Base-by-base conservation (phyloP, 2,797 vertebrate species). In the Ptychobarbus kaznakovi region DNA sequence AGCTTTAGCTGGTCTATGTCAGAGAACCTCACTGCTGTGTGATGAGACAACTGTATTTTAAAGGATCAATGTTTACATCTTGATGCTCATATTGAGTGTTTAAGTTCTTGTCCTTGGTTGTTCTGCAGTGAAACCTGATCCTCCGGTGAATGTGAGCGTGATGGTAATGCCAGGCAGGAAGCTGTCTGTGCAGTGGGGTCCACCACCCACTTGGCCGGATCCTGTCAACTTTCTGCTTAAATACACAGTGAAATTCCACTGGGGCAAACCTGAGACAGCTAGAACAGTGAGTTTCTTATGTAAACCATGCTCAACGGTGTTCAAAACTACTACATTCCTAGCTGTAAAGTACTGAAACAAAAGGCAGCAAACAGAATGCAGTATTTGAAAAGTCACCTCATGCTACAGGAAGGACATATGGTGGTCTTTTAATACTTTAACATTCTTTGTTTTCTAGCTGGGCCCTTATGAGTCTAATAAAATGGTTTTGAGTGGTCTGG, bases 111-210 rank as follows among this genome's bases (percentile, higher is more conserved):
- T 68, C 0, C 75, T 6, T 83, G 16, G 74, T 18, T 86, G 28
- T 20, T 86, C 18, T 89, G 25, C 72, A 96, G 95, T 96, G 87
- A 96, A 95, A 90, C 95, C 95, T 25, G 93, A 95, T 88, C 94
- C 94, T 72, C 95, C 95, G 0, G 89, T 93, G 18, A 66, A 94
- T 11, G 75, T 95, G 28, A 90, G 44, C 72, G 92, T 93, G 85
- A 92, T 84, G 63, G 75, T 82, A 56, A 22, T 65, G 1, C n/a
- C 61, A 0, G 22, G 6, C 69, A 93, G 84, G 83, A 91, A 83
- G 69, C 1, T 95, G 72, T 6, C 83, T 3, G 82, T 95, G 83
- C 70, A 93, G 20, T 96, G 95, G 95, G 89, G 89, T 83, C 91
- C 93, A 81, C 95, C 95, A 13, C 87, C 92, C 0, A 91, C 92